Percentiles rank a stretch among this genome's conserved stretches.
Conservation (phyloP, 53 echinoderm and acorn worm species). For the Luidia sarsii region DNA sequence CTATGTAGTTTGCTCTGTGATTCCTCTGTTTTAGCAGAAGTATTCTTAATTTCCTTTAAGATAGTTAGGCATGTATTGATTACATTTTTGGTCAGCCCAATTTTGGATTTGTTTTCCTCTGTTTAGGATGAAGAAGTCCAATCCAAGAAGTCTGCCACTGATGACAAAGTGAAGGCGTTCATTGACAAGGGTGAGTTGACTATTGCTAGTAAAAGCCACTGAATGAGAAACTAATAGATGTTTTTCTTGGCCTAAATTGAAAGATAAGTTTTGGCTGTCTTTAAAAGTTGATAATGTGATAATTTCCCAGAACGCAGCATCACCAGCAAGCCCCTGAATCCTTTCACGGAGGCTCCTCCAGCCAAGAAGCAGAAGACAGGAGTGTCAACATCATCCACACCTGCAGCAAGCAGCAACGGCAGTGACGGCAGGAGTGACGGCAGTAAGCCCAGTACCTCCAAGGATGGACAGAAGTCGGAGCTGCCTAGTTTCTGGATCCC, state of each 20-base stretch:
- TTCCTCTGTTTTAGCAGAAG: too few species aligned
- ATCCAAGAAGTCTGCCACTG: conserved; percentile 46
- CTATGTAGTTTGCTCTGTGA: too few species aligned
- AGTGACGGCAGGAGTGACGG: background rate
- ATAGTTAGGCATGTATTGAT: too few species aligned
- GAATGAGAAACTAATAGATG: too few species aligned
- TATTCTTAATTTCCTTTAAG: too few species aligned
- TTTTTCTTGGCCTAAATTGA: too few species aligned
- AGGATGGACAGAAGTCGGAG: conserved; percentile 53
- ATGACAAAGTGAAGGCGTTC: conserved; percentile 65
- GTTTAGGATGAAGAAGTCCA: conserved; percentile 49
- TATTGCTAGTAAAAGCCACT: background rate
- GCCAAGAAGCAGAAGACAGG: conserved; percentile 68
- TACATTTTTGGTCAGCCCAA: too few species aligned
- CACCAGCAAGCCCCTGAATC: conserved; percentile 78
- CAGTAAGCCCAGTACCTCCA: conserved; percentile 16
- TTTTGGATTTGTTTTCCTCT: background rate
- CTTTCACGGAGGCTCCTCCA: conserved; percentile 65
- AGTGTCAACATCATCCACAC: background rate
- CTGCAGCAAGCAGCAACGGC: conserved; percentile 18
- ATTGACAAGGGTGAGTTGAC: conserved; percentile 63
- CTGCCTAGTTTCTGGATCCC: conserved; percentile 98
- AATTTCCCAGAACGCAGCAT: conserved; percentile 82
- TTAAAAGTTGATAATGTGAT: too few species aligned
- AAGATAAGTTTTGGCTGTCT: too few species aligned